Base-by-base conservation (phyloP, 2,888 invertebrate species). In the Chrysolina americana region DNA sequence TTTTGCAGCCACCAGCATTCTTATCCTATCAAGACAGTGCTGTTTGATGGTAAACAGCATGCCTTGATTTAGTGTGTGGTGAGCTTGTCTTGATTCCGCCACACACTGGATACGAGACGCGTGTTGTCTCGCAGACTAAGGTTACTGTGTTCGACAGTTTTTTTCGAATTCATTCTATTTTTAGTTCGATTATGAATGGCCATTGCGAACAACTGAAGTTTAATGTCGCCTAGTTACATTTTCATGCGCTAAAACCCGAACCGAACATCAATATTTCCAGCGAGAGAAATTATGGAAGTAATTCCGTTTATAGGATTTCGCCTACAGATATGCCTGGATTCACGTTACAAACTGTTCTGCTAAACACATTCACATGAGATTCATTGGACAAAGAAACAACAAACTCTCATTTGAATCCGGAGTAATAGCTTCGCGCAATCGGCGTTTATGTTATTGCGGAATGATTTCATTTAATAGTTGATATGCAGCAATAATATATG, bases 271-370 rank as follows among this genome's bases (percentile, higher is more conserved):
- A 41, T 64, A 41, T 64, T 41, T 19, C 10, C 41, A 10, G 63
- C 23, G 15, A 19, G n/a, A 50, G 63, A 64, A 64, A 41, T 64
- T 64, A 64, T 64, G 17, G 41, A 28, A 19, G 41, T 64, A 28
- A 64, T 64, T 64, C 28, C 13, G 36, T 64, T 64, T 17, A 64
- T 41, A 17, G 63, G 41, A 64, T 64, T 64, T 41, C 41, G 63
- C 63, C 41, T 17, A 41, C 13, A 15, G 63, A 64, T 64, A 64
- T 64, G 36, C 41, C 41, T 15, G 36, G 19, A 64, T 64, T 64
- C 10, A 41, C 9, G 41, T 41, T 41, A 50, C 50, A 50, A 50
- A 50, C 50, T 50, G 50, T 50, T 50, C n/a, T 17, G 50, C 19
- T 50, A 19, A n/a, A 50, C 50, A n/a, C 17, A 50, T 50, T 50